Base-by-base conservation (phyloP, 2,797 vertebrate genomes). In the Distichodus sexfasciatus region DNA sequence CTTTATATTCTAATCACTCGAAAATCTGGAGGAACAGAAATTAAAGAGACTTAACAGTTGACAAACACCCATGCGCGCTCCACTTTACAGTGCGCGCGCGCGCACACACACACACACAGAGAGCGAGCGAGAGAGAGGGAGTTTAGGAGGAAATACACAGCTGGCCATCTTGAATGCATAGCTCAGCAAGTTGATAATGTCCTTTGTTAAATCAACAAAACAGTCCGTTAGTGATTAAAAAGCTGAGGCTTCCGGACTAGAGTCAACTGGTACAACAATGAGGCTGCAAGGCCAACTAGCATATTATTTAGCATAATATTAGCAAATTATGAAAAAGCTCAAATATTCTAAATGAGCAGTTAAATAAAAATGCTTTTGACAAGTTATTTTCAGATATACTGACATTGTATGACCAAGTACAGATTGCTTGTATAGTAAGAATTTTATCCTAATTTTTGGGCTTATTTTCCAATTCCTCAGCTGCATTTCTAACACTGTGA, bases 181-280 rank as follows among this genome's bases (percentile, higher is more conserved):
- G 38, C 21, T 50, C 72, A 69, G 71, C 69, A 40, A 26, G 64
- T 72, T 75, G 59, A 21, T 24, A 9, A 24, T 35, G 40, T 64
- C 62, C 24, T 31, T 75, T 77, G 72, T 62, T 71, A 17, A 40
- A 29, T 28, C 11, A 29, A 51, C 62, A 67, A 68, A 57, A 64
- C 46, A 6, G 14, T 44, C 9, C 21, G 10, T 41, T 19, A 24
- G 15, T 15, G 70, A 43, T 36, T n/a, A n/a, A n/a, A n/a, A n/a
- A n/a, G n/a, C n/a, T n/a, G n/a, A n/a, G n/a, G n/a, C n/a, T n/a
- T n/a, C n/a, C n/a, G n/a, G n/a, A n/a, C n/a, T n/a, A n/a, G n/a
- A n/a, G n/a, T n/a, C n/a, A n/a, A n/a, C n/a, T n/a, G n/a, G n/a
- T n/a, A 63, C 2, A 24, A n/a, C 55, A 71, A 65, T 78, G 76